Evolutionary conservation across 2,797 vertebrate species (phyloP), one percentile per base, ranked within the genome.

Genomic region (Artibeus lituratus): DNA sequence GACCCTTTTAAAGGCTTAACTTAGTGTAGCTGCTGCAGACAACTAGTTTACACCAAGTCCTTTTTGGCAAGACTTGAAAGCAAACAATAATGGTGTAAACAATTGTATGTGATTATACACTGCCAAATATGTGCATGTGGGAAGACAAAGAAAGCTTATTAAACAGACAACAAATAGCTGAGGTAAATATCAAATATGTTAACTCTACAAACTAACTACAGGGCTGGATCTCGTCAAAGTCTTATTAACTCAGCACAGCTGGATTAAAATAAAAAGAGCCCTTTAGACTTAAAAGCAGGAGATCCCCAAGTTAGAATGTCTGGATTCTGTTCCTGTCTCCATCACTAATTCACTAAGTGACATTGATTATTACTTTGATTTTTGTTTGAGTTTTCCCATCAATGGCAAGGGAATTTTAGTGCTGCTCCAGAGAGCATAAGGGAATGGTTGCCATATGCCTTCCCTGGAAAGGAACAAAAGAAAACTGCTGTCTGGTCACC

Each of bases 1-100:
- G 96, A 95, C 70, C 96, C 97, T 98, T 97, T 98, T 96, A 97
- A 97, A 97, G 90, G 95, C 93, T 97, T 95, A 98, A 91, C 92
- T 95, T 90, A 83, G 96, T 95, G 94, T 95, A 83, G 91, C 94
- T 95, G 95, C 88, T 92, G 93, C 91, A 95, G 96, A 98, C 96
- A 97, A 96, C 95, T 93, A 93, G 97, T 97, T 97, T 96, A 97
- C 84, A 96, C 93, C 91, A 96, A 95, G 94, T 77, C 62, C 72
- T 88, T 96, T 95, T 96, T 97, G 97, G 97, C 96, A 88, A 87
- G 91, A 96, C 97, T 97, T 97, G 84, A 98, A 97, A 97, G 97
- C 87, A 83, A 96, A 90, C 2, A 1, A 93, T 72, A 96, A 96
- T 95, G 93, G 51, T 89, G 65, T 97, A 97, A 98, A 97, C 96